These are phyloP conservation scores for Cirrhinus molitorella DNA, from an alignment of 2,797 vertebrate genomes.

Conservation along the genomic window DNA sequence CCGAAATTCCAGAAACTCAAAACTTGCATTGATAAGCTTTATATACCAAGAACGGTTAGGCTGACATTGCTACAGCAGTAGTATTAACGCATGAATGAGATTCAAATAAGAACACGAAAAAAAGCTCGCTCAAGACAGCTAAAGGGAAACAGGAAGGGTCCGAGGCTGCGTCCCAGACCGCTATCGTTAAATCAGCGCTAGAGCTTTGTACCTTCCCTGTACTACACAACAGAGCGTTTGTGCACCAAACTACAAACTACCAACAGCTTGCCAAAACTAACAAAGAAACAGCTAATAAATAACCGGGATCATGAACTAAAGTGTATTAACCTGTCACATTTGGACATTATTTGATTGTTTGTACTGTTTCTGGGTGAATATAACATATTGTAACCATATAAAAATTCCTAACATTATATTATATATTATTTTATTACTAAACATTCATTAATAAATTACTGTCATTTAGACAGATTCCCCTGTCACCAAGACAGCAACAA, in stretches of 20 bases:
- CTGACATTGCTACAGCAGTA: constrained; percentile 57
- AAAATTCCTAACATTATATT: no score
- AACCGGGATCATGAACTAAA: constrained; percentile 4
- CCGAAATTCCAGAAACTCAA: constrained; percentile 72
- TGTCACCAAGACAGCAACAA: no score
- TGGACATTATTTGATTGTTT: not conserved
- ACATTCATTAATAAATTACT: no score
- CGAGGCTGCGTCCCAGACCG: not conserved
- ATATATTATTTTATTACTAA: not conserved
- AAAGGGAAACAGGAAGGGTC: not conserved
- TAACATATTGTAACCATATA: not conserved
- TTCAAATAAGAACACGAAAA: constrained; percentile 49
- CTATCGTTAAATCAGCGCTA: constrained; percentile 25
- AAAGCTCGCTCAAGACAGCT: not conserved
- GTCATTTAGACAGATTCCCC: no score
- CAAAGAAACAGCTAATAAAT: constrained; percentile 24
- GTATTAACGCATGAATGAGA: constrained; percentile 73
- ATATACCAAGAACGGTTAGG: constrained; percentile 55
- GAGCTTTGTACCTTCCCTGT: not conserved
- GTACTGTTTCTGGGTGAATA: not conserved
- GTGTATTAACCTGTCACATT: not conserved
- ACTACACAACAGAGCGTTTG: not conserved
- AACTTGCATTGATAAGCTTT: constrained; percentile 55
- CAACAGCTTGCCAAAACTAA: constrained; percentile 15
- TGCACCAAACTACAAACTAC: not conserved